Conservation (phyloP, 92 coral and sea anemone species). For the Diadumene lineata region DNA sequence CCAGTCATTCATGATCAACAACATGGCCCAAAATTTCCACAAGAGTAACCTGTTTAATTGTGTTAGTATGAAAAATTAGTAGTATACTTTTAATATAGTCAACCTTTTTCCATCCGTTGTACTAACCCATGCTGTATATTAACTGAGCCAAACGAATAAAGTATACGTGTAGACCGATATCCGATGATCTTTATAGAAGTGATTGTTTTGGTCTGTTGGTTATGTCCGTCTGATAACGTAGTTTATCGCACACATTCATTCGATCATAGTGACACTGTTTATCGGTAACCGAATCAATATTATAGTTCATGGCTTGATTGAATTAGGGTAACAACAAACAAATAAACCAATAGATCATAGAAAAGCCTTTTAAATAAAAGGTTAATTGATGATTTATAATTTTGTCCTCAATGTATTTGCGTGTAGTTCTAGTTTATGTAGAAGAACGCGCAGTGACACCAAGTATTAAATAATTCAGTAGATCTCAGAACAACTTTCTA, state of each 20-base stretch:
- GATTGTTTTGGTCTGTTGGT: constrained; percentile 13
- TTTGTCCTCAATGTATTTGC: no score
- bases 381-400: not conserved
- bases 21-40: no score
- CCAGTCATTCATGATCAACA: no score
- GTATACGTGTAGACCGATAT: not conserved
- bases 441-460: no score
- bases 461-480: no score
- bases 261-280: constrained; percentile 1
- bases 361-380: not conserved
- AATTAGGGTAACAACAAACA: not conserved
- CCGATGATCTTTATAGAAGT: constrained; percentile 1
- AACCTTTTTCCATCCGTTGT: not conserved
- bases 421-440: no score
- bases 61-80: no score
- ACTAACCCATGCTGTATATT: not conserved
- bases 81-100: no score
- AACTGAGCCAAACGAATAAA: not conserved
- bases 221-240: not conserved
- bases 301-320: not conserved
- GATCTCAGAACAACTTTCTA: no score
- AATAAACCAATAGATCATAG: not conserved
- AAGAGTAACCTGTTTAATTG: no score
- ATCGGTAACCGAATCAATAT: constrained; percentile 5
- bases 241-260: constrained; percentile 16